phyloP scores from a whole-genome alignment of 2,113 vertebrate genomes.

The Elanoides forficatus region DNA sequence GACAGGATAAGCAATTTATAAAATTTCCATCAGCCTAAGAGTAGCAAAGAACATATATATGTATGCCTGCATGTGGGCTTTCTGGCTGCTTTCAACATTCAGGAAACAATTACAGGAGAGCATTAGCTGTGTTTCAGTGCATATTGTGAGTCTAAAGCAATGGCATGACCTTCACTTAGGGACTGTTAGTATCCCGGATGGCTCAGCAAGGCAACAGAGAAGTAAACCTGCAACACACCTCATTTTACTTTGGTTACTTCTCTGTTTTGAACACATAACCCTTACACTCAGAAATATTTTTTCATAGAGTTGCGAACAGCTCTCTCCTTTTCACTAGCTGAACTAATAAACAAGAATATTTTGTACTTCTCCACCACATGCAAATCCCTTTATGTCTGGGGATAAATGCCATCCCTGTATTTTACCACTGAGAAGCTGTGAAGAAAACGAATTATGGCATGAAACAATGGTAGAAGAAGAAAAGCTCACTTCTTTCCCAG shows the following conservation, averaged over 20 bases:
- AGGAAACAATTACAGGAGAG: neutral
- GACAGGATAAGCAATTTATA: constrained; percentile 4
- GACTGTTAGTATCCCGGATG: neutral
- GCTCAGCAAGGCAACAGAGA: neutral
- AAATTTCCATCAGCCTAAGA: neutral
- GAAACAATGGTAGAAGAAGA: neutral
- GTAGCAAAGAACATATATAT: neutral
- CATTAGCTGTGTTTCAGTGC: constrained; percentile 10
- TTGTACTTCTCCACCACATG: neutral
- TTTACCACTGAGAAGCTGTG: neutral
- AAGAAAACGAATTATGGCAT: neutral
- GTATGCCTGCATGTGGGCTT: neutral
- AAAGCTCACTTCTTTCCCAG: neutral
- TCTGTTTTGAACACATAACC: neutral
- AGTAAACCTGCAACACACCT: neutral
- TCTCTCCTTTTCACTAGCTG: neutral
- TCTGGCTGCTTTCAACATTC: constrained; percentile 9
- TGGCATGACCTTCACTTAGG: neutral
- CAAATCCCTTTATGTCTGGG: neutral
- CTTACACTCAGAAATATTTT: neutral
- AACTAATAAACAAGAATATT: neutral
- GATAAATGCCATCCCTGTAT: neutral
- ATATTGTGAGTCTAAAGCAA: neutral
- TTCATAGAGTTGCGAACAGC: neutral
- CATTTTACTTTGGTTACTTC: neutral